Percentiles rank a stretch among this genome's conserved stretches.
Conservation (phyloP, 2,888 invertebrate species). For the Habroteleia sp. region DNA sequence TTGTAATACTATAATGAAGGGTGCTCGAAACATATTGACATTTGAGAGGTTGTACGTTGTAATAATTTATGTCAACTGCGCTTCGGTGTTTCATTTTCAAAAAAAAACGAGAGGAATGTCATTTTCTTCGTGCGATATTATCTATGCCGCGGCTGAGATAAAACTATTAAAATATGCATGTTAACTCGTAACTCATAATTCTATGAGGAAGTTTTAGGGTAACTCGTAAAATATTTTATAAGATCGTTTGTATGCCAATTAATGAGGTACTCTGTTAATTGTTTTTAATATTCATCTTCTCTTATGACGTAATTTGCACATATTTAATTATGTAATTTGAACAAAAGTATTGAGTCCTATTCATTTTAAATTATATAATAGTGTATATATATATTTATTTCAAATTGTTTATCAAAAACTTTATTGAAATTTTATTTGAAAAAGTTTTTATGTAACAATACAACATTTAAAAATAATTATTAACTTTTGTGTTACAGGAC, state of each 20-base stretch:
- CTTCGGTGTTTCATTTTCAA: background rate
- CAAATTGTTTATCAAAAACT: no score
- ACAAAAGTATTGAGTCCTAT: no score
- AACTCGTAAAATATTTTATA: slow-evolving; percentile 26
- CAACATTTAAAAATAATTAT: no score
- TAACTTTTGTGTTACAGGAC: no score
- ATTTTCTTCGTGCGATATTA: background rate
- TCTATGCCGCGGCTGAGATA: background rate
- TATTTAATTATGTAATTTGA: no score
- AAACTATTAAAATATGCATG: slow-evolving; percentile 8
- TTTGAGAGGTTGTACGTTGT: slow-evolving; percentile 2
- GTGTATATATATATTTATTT: no score
- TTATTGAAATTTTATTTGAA: no score
- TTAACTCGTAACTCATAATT: slow-evolving; percentile 17
- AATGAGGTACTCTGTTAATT: slow-evolving; percentile 12
- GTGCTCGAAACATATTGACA: slow-evolving; percentile 7
- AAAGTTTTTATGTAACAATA: no score
- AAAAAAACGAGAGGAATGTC: background rate
- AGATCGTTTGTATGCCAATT: slow-evolving; percentile 21
- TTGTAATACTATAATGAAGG: slow-evolving; percentile 6
- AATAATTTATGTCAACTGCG: slow-evolving; percentile 1
- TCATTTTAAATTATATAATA: no score
- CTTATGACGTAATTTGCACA: no score
- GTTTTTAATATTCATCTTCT: background rate
- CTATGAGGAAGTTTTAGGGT: background rate